A percentile compares a stretch with the other conserved stretches of the same genome.
These are phyloP conservation scores for Mus spicilegus DNA, from an alignment of 2,113 vertebrate species.

Conservation along the genomic window DNA sequence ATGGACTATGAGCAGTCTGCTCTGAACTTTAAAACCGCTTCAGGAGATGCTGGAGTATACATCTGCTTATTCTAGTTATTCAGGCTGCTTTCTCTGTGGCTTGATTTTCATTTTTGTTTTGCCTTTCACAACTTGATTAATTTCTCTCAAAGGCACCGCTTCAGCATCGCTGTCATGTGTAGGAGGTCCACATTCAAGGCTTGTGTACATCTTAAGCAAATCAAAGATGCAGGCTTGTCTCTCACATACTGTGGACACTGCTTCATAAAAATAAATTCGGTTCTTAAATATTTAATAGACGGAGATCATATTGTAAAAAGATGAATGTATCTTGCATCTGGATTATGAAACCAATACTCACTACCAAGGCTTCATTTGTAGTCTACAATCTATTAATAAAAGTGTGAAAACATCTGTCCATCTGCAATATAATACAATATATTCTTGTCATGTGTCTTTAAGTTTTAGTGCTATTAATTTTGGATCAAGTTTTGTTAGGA, in stretches of 20 bases:
- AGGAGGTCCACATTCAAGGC: background rate
- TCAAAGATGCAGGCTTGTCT: background rate
- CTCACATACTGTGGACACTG: background rate
- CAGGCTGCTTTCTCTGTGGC: background rate
- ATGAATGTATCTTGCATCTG: slow-evolving; percentile 20
- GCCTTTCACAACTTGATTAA: slow-evolving; percentile 25
- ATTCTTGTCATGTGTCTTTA: background rate
- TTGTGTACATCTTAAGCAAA: slow-evolving; percentile 25
- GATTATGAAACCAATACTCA: slow-evolving; percentile 29
- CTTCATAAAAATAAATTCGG: background rate
- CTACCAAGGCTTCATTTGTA: background rate
- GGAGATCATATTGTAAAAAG: slow-evolving; percentile 36
- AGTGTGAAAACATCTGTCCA: background rate
- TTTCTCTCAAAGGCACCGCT: background rate
- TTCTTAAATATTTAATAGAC: slow-evolving; percentile 5
- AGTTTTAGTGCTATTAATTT: slow-evolving; percentile 57
- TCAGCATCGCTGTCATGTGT: background rate
- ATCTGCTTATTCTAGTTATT: slow-evolving; percentile 33
- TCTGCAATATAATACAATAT: slow-evolving; percentile 16
- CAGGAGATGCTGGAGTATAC: background rate
- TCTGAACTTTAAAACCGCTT: background rate
- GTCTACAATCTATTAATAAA: slow-evolving; percentile 18
- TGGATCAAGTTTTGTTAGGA: background rate
- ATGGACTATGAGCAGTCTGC: background rate
- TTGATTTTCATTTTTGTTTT: slow-evolving; percentile 34